Evolutionary conservation across 2,888 invertebrate genomes (phyloP).

Genomic region (Camptogramma bilineatum): DNA sequence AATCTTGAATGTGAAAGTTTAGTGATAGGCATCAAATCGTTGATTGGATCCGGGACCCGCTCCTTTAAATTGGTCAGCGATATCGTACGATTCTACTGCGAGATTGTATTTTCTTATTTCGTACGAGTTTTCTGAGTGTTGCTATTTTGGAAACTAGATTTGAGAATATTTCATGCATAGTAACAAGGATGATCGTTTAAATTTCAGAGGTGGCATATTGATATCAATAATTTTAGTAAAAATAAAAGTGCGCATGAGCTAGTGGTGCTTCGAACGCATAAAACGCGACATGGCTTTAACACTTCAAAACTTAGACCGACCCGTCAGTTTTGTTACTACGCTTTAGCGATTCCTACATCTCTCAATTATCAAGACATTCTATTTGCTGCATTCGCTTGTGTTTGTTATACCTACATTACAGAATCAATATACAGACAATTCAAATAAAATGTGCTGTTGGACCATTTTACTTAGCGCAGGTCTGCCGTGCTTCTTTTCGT

Average conservation of each 20-base stretch:
- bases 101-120: slow-evolving; percentile 81
- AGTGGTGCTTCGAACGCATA: too few species aligned
- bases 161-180: slow-evolving; percentile 36
- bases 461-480: too few species aligned
- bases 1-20: slow-evolving; percentile 85
- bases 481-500: too few species aligned
- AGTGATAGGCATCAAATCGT: slow-evolving; percentile 83
- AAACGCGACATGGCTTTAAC: too few species aligned
- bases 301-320: too few species aligned
- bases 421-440: neutral
- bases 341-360: too few species aligned
- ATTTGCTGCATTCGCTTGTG: too few species aligned
- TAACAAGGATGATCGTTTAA: neutral
- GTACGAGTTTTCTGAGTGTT: slow-evolving; percentile 51
- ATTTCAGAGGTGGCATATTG: slow-evolving; percentile 2
- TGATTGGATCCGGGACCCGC: slow-evolving; percentile 76
- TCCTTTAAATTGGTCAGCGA: slow-evolving; percentile 40
- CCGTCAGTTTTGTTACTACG: too few species aligned
- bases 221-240: neutral
- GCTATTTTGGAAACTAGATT: slow-evolving; percentile 42
- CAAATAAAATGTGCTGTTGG: too few species aligned
- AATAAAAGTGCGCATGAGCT: neutral
- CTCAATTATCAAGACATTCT: too few species aligned
- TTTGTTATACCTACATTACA: too few species aligned
- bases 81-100: slow-evolving; percentile 76